These are phyloP conservation scores for Sebastiscus albofasciatus DNA, from an alignment of 2,797 vertebrate species.

Conservation along the genomic window DNA sequence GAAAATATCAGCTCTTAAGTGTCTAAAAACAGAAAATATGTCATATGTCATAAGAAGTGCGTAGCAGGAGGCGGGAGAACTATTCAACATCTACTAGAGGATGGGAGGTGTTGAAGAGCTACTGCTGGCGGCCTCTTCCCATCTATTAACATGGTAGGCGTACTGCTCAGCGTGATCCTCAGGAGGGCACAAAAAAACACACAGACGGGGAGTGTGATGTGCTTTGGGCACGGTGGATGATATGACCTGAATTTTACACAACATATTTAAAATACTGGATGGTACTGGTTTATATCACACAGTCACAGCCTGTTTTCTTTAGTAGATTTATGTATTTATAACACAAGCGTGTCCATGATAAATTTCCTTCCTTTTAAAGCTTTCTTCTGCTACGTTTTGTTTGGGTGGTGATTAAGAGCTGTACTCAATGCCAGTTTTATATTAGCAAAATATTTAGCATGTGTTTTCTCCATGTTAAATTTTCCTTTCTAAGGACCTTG, in stretches of 20 bases:
- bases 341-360: constrained; percentile 11
- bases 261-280: constrained; percentile 10
- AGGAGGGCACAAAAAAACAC: constrained; percentile 41
- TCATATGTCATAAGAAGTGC: not conserved
- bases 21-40: constrained; percentile 47
- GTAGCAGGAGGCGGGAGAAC: constrained; percentile 26
- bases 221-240: constrained; percentile 52
- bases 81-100: constrained; percentile 26
- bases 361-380: constrained; percentile 19
- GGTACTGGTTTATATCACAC: constrained; percentile 26
- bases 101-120: constrained; percentile 52
- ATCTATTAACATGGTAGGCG: constrained; percentile 55
- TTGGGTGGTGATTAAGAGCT: constrained; percentile 23
- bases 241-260: constrained; percentile 54
- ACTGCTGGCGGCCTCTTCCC: constrained; percentile 55
- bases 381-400: constrained; percentile 28
- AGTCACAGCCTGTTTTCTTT: constrained; percentile 22
- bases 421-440: constrained; percentile 5
- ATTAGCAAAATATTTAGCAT: constrained; percentile 10
- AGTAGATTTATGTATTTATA: constrained; percentile 42
- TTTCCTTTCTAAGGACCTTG: not conserved
- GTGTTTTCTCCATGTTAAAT: not conserved
- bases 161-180: constrained; percentile 40
- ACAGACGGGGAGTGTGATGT: constrained; percentile 53
- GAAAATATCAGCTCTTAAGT: constrained; percentile 42